phyloP scores from a whole-genome alignment of 2,113 vertebrate species.

The Hemicordylus capensis region DNA sequence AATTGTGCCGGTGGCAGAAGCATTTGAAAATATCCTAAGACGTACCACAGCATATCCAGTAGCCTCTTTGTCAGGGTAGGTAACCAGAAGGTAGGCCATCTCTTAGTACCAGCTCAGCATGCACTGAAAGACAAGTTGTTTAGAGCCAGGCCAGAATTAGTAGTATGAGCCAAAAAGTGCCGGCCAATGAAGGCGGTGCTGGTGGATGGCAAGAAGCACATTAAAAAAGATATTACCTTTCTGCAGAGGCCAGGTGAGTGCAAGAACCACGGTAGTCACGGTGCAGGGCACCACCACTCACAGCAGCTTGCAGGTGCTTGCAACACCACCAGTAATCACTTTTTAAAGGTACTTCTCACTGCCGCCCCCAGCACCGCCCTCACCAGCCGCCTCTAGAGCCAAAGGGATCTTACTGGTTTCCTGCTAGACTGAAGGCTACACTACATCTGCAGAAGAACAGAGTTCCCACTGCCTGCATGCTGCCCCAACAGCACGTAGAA shows the following conservation, averaged over 20 bases:
- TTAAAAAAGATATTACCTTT: too few relatives aligned
- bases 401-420: not conserved
- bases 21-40: constrained; percentile 58
- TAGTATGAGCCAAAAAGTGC: not conserved
- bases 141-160: not conserved
- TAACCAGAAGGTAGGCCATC: not conserved
- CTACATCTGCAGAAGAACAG: not conserved
- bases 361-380: too few relatives aligned
- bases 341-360: too few relatives aligned
- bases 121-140: not conserved
- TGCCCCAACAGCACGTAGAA: not conserved
- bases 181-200: too few relatives aligned
- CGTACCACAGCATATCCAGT: constrained; percentile 56
- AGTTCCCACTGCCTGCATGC: not conserved
- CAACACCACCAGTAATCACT: too few relatives aligned
- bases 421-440: not conserved
- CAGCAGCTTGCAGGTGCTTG: too few relatives aligned
- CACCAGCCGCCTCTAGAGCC: too few relatives aligned
- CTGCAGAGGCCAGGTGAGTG: too few relatives aligned
- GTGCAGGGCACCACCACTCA: too few relatives aligned
- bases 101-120: not conserved
- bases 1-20: constrained; percentile 67
- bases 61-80: constrained; percentile 9
- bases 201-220: too few relatives aligned
- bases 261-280: too few relatives aligned